phyloP scores from a whole-genome alignment of 2,797 vertebrate genomes.

The Lepus townsendii region DNA sequence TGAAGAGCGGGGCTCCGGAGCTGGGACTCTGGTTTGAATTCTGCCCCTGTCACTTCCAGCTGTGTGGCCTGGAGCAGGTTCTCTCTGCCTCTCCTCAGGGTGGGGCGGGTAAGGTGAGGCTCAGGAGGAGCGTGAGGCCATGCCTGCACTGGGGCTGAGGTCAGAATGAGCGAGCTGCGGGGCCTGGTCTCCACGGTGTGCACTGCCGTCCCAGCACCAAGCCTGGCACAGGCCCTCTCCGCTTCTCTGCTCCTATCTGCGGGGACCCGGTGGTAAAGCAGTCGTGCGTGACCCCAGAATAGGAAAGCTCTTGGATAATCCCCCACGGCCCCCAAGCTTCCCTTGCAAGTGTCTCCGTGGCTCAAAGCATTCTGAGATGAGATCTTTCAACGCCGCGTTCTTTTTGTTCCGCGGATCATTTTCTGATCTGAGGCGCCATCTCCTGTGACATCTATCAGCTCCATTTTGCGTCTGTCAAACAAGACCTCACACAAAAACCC shows the following conservation, averaged over 20 bases:
- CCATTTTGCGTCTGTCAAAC: conserved; percentile 8
- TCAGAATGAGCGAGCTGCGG: not conserved
- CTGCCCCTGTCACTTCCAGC: not conserved
- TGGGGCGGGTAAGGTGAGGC: not conserved
- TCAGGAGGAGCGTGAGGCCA: rapidly evolving
- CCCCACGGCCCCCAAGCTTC: not conserved
- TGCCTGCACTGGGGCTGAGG: not conserved
- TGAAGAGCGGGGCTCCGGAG: not conserved
- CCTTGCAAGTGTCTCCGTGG: not conserved
- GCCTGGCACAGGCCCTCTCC: not conserved
- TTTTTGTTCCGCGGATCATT: not conserved
- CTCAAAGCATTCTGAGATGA: not conserved
- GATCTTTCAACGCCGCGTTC: not conserved
- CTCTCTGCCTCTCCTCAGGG: not conserved
- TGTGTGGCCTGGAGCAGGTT: not conserved
- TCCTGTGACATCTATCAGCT: not conserved
- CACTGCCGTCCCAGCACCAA: rapidly evolving
- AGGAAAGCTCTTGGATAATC: not conserved
- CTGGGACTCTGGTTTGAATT: not conserved
- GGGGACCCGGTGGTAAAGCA: not conserved
- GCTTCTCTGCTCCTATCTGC: no score
- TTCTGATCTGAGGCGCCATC: not conserved
- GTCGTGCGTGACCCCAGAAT: rapidly evolving
- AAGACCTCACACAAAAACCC: conserved; percentile 3
- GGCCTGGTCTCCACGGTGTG: rapidly evolving